Conservation (phyloP, 1,140 invertebrate species). For the Parapsyche elsis region DNA sequence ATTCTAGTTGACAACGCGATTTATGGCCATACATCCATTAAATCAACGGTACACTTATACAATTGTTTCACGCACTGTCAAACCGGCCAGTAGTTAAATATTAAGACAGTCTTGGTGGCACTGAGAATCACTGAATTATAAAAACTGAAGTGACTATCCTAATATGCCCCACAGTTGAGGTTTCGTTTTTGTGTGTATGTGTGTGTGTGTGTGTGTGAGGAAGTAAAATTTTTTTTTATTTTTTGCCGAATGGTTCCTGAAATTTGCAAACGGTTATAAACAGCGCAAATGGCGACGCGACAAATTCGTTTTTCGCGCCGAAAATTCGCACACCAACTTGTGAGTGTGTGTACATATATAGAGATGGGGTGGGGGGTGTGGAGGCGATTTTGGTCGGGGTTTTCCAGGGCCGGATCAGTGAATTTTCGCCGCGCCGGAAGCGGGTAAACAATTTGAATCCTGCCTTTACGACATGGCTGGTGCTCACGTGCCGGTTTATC, state of each 20-base stretch:
- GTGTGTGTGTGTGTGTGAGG: background rate
- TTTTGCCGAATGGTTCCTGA: background rate
- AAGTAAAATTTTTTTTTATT: background rate
- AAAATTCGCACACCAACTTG: background rate
- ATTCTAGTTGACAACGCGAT: too few species aligned
- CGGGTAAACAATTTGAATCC: slow-evolving; percentile 55
- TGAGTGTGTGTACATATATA: background rate
- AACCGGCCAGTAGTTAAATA: too few species aligned
- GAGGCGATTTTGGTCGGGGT: slow-evolving; percentile 22
- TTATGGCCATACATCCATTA: too few species aligned
- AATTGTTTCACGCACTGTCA: too few species aligned
- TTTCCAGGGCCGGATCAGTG: slow-evolving; percentile 40
- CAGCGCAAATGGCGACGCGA: background rate
- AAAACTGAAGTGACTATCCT: too few species aligned
- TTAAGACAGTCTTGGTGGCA: too few species aligned
- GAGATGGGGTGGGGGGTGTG: background rate
- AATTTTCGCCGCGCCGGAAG: slow-evolving; percentile 45
- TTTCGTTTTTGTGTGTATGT: background rate
- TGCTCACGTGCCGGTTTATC: slow-evolving; percentile 55
- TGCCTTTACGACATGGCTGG: slow-evolving; percentile 51
- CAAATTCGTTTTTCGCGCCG: slow-evolving; percentile 14
- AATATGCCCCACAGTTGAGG: too few species aligned
- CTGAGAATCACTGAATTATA: too few species aligned
- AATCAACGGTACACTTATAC: too few species aligned
- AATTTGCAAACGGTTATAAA: background rate